These are phyloP conservation scores for Druceiella hillmani DNA, from an alignment of 2,888 invertebrate genomes.

Conservation along the genomic window DNA sequence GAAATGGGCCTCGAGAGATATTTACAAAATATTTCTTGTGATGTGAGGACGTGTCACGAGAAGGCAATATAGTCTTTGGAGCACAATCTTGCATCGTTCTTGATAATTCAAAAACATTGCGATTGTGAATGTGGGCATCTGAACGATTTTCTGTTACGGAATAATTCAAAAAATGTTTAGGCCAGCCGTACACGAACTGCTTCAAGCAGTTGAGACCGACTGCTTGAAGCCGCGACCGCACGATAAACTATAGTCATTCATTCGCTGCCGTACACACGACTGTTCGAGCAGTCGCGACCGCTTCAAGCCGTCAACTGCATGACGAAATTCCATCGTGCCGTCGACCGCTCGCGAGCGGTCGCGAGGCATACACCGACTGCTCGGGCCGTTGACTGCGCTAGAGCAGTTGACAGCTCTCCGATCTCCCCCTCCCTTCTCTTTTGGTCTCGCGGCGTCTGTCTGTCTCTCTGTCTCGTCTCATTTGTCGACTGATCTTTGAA, in stretches of 20 bases:
- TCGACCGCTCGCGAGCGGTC: constrained; percentile 18
- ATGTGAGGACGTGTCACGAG: no score
- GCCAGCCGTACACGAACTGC: constrained; percentile 10
- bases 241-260: constrained; percentile 19
- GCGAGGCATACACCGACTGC: constrained; percentile 19
- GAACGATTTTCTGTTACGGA: no score
- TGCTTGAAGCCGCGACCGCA: constrained; percentile 20
- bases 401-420: constrained; percentile 9
- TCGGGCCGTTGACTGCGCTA: constrained; percentile 16
- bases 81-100: no score
- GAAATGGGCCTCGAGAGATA: no score
- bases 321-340: constrained; percentile 22
- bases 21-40: no score
- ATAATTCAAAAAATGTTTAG: no score
- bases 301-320: constrained; percentile 25
- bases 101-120: no score
- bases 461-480: no score
- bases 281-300: constrained; percentile 26
- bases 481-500: constrained; percentile 20
- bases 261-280: constrained; percentile 24
- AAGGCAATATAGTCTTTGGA: no score
- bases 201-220: constrained; percentile 15
- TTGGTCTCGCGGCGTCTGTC: no score
- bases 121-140: no score
- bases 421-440: constrained; percentile 7